phyloP scores from a whole-genome alignment of 1,140 invertebrate species.

The Hylaeus volcanicus region DNA sequence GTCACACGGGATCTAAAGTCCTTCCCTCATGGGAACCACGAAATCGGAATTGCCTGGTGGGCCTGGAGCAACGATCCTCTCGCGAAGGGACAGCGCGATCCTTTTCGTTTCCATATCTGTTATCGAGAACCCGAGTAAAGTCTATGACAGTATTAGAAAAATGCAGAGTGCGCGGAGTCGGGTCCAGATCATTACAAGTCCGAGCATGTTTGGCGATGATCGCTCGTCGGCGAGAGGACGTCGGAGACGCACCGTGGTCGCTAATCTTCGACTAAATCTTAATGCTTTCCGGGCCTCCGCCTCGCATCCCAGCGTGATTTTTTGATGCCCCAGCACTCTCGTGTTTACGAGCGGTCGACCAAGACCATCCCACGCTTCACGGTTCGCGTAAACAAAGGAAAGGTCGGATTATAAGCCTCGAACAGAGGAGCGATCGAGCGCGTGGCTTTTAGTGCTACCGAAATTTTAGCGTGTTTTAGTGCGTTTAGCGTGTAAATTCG shows the following conservation, averaged over 20 bases:
- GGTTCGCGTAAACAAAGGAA: slow-evolving; percentile 36
- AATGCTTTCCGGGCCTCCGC: neutral
- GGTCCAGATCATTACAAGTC: too few species aligned
- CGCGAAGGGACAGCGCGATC: too few species aligned
- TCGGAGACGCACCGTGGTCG: neutral
- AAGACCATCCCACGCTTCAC: neutral
- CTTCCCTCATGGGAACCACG: too few species aligned
- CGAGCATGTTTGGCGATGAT: neutral
- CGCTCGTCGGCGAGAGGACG: slow-evolving; percentile 1
- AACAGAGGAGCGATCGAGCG: neutral
- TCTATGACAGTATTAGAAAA: too few species aligned
- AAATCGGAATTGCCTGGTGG: too few species aligned
- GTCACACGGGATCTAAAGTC: too few species aligned
- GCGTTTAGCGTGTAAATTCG: slow-evolving; percentile 50
- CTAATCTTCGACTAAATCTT: slow-evolving; percentile 49
- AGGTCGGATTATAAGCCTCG: slow-evolving; percentile 4
- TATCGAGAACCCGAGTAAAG: too few species aligned
- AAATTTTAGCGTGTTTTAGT: slow-evolving; percentile 56
- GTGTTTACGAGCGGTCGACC: slow-evolving; percentile 14
- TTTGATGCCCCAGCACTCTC: slow-evolving; percentile 3
- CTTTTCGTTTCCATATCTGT: too few species aligned
- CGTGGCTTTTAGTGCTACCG: slow-evolving; percentile 56
- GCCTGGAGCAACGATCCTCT: too few species aligned
- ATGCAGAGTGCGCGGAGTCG: too few species aligned
- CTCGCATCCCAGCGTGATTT: slow-evolving; percentile 1